phyloP scores from a whole-genome alignment of 1,140 invertebrate genomes.

The Lordiphosa collinella region DNA sequence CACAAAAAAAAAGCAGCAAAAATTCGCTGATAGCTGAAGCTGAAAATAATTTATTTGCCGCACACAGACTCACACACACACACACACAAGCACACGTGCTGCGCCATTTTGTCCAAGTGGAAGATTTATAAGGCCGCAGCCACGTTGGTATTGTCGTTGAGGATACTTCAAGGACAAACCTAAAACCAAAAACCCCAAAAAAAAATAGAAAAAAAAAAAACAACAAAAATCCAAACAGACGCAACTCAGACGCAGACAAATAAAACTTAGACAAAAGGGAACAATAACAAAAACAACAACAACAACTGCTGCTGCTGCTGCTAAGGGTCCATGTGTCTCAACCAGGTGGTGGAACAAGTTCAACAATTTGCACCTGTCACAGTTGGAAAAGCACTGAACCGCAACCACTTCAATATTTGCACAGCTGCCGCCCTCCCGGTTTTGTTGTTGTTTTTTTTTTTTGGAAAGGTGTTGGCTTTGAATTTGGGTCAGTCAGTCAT shows the following conservation, averaged over 20 bases:
- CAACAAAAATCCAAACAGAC: constrained; percentile 44
- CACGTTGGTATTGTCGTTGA: constrained; percentile 29
- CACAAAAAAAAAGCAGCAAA: constrained; percentile 16
- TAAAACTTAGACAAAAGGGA: constrained; percentile 46
- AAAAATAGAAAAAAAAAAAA: constrained; percentile 22
- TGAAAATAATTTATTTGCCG: constrained; percentile 7
- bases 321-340: constrained; percentile 19
- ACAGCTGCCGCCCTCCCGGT: constrained; percentile 30
- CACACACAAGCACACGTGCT: constrained; percentile 43
- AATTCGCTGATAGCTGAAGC: constrained; percentile 24
- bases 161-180: constrained; percentile 67
- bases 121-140: constrained; percentile 68
- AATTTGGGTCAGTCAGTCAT: constrained; percentile 45
- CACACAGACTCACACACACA: constrained; percentile 16
- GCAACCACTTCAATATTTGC: constrained; percentile 47
- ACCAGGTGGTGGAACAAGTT: constrained; percentile 48
- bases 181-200: constrained; percentile 21
- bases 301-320: constrained; percentile 13
- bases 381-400: constrained; percentile 42
- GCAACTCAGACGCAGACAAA: constrained; percentile 62
- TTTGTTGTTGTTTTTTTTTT: constrained; percentile 2
- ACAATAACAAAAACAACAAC: constrained; percentile 29
- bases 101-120: constrained; percentile 57
- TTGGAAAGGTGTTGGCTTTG: constrained; percentile 28
- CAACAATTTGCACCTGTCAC: constrained; percentile 67